These are phyloP conservation scores for Silvanus unidentatus DNA, from an alignment of 2,888 invertebrate species.

Conservation along the genomic window DNA sequence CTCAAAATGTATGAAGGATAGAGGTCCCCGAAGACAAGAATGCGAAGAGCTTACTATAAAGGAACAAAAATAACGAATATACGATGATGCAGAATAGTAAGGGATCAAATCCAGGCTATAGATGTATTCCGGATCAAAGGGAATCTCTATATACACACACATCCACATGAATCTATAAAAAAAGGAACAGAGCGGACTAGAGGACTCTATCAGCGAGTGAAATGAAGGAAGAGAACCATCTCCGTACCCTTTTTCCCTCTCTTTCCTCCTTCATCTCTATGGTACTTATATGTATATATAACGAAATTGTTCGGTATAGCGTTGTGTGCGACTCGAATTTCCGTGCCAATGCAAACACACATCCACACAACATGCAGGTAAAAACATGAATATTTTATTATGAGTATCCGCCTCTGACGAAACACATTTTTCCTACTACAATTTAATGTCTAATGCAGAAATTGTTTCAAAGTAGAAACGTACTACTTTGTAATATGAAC, in stretches of 20 bases:
- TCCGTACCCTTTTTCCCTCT: constrained; percentile 20
- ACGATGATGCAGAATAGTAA: constrained; percentile 35
- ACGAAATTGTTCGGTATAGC: constrained; percentile 24
- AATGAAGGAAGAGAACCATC: constrained; percentile 20
- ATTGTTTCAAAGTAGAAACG: neutral
- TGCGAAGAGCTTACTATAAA: constrained; percentile 41
- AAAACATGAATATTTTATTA: constrained; percentile 28
- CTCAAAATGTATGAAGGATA: constrained; percentile 45
- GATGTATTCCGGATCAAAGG: constrained; percentile 44
- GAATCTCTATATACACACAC: constrained; percentile 37
- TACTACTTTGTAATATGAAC: no score
- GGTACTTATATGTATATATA: no score
- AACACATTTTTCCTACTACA: constrained; percentile 6
- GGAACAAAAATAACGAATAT: constrained; percentile 44
- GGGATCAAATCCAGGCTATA: constrained; percentile 29
- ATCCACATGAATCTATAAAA: constrained; percentile 1
- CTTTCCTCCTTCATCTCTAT: no score
- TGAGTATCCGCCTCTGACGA: constrained; percentile 1
- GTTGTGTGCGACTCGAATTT: constrained; percentile 16
- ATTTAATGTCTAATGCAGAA: constrained; percentile 5
- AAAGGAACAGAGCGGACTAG: no score
- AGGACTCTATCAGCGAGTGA: neutral
- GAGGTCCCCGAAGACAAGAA: constrained; percentile 45
- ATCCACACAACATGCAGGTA: constrained; percentile 24
- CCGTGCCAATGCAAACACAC: constrained; percentile 20